Evolutionary conservation across 2,888 invertebrate species (phyloP).

Genomic region (Boloria euphrosyne): DNA sequence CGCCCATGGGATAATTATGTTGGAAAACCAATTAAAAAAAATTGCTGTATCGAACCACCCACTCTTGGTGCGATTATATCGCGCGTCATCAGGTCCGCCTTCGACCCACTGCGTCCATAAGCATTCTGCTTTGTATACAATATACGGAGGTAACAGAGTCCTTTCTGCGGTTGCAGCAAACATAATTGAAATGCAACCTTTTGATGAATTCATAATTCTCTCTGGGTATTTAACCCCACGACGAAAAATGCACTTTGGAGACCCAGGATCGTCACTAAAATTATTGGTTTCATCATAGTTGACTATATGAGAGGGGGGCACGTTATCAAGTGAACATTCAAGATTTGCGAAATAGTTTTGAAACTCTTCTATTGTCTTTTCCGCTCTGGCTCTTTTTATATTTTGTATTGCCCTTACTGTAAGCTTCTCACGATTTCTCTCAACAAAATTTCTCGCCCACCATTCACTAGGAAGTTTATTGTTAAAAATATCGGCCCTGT

Average conservation of each 20-base stretch:
- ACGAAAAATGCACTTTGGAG: slow-evolving; percentile 35
- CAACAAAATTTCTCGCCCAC: no score
- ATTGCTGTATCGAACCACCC: slow-evolving; percentile 42
- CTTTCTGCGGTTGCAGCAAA: slow-evolving; percentile 36
- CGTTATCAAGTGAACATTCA: no score
- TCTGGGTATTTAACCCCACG: slow-evolving; percentile 38
- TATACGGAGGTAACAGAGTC: slow-evolving; percentile 35
- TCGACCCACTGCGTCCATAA: slow-evolving; percentile 34
- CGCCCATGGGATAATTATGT: slow-evolving; percentile 34
- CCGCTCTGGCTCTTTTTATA: no score
- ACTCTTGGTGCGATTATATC: slow-evolving; percentile 39
- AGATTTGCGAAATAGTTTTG: no score
- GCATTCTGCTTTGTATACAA: slow-evolving; percentile 36
- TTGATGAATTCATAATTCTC: slow-evolving; percentile 36
- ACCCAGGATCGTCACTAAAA: slow-evolving; percentile 39
- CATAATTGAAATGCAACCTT: slow-evolving; percentile 38
- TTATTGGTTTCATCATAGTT: no score
- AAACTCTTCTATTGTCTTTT: no score
- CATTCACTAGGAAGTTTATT: no score
- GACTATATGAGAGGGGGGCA: no score
- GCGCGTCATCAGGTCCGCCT: slow-evolving; percentile 35
- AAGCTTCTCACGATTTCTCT: no score
- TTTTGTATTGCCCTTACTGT: no score
- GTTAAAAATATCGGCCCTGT: no score
- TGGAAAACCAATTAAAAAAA: slow-evolving; percentile 38